Conservation (phyloP, 2,113 vertebrate genomes). For the Deroptyus accipitrinus region DNA sequence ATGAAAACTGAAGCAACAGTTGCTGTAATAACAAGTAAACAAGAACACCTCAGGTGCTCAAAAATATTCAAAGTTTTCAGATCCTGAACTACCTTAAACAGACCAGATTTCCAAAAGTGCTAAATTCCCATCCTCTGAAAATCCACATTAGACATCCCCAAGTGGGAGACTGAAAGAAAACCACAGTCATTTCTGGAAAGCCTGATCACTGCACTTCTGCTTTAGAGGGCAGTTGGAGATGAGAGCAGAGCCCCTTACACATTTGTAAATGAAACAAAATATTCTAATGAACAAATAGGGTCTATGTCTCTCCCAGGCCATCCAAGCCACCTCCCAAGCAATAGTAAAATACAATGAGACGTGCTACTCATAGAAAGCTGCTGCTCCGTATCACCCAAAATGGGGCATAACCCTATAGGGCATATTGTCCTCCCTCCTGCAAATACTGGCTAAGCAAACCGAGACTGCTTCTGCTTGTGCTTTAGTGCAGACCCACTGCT, state of each 20-base stretch:
- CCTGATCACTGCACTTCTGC: background rate
- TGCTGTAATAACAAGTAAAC: background rate
- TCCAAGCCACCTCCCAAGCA: background rate
- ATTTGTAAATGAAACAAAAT: background rate
- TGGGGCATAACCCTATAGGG: background rate
- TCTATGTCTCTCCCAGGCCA: background rate
- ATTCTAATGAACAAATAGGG: background rate
- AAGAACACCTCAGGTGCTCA: background rate
- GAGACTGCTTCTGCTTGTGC: background rate
- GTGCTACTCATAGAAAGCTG: background rate
- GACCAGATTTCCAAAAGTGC: background rate
- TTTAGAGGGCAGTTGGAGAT: background rate
- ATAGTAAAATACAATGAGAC: background rate
- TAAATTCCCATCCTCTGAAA: background rate
- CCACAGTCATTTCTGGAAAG: background rate
- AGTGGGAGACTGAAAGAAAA: background rate
- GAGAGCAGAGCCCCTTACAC: fast-evolving
- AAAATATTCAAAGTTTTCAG: background rate
- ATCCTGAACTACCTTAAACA: background rate
- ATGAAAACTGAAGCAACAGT: background rate
- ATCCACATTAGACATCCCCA: background rate
- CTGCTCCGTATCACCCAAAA: background rate
- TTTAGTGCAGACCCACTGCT: background rate
- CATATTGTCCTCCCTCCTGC: background rate
- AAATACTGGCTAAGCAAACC: background rate